Conservation (phyloP, 2,797 vertebrate genomes). For the Pachyuromys duprasi region DNA sequence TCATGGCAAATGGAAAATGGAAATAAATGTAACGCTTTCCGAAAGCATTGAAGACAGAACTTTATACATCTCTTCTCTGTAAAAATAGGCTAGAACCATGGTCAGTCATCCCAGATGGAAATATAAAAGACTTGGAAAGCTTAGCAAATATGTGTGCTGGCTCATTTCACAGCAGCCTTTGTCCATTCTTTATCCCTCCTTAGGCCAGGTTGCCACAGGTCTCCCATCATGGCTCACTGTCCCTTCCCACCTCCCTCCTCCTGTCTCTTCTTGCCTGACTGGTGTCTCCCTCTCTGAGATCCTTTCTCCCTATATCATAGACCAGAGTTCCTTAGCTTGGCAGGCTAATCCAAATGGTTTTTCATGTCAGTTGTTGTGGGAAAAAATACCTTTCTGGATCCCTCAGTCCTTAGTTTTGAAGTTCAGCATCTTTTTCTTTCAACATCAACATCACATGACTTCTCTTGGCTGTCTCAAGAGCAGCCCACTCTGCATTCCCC, state of each 20-base stretch:
- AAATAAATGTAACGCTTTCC: background rate
- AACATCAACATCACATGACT: background rate
- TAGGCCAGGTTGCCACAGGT: background rate
- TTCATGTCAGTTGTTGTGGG: background rate
- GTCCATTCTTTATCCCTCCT: background rate
- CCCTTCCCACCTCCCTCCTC: background rate
- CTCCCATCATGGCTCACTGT: background rate
- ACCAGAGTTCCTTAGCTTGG: background rate
- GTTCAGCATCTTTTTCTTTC: conserved; percentile 21
- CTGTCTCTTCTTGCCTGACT: background rate
- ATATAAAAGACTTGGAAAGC: conserved; percentile 32
- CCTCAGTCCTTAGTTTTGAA: background rate
- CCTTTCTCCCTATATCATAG: background rate
- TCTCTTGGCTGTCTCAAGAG: conserved; percentile 17
- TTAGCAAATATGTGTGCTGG: background rate
- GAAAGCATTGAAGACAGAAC: background rate
- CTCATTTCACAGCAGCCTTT: background rate
- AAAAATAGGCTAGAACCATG: background rate
- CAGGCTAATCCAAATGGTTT: background rate
- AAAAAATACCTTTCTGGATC: background rate
- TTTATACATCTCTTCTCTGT: conserved; percentile 20
- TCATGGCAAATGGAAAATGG: conserved; percentile 15
- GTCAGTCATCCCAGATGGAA: conserved; percentile 29
- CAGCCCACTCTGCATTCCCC: background rate
- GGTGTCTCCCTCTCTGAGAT: background rate